Percentiles rank a stretch among this genome's conserved stretches.
These are phyloP conservation scores for Cydia amplana DNA, from an alignment of 1,140 invertebrate species.

Conservation along the genomic window DNA sequence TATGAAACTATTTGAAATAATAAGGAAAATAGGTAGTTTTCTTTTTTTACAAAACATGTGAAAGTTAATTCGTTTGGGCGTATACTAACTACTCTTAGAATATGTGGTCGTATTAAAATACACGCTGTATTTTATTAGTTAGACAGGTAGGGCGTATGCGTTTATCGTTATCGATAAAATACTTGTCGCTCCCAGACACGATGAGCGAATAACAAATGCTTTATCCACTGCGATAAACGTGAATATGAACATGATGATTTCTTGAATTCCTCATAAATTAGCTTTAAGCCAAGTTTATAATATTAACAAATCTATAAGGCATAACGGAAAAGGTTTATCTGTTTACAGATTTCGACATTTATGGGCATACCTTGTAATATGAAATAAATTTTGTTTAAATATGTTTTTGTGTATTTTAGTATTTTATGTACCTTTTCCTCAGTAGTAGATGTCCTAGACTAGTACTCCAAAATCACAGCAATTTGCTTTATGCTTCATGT, in stretches of 20 bases:
- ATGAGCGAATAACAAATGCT: not conserved
- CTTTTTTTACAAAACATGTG: too few species aligned
- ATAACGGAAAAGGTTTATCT: not conserved
- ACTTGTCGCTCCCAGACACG: not conserved
- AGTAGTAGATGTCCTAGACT: not conserved
- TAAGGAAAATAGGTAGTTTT: too few species aligned
- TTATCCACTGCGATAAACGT: not conserved
- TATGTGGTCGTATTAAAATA: too few species aligned
- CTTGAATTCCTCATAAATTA: constrained; percentile 1
- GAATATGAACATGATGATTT: not conserved
- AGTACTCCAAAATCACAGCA: constrained; percentile 25
- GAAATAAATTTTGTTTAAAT: constrained; percentile 30
- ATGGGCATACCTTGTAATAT: constrained; percentile 16
- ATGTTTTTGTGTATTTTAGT: constrained; percentile 32
- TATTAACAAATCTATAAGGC: not conserved
- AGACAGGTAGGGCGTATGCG: not conserved
- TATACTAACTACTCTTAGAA: too few species aligned
- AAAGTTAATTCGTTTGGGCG: too few species aligned
- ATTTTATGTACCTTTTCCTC: constrained; percentile 22
- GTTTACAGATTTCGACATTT: constrained; percentile 1
- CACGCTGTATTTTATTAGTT: not conserved
- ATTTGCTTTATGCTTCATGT: constrained; percentile 41
- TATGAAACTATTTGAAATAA: too few species aligned
- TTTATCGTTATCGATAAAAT: not conserved
- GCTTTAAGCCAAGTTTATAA: constrained; percentile 3